Conservation (phyloP, 2,113 vertebrate species). For the Vidua macroura region DNA sequence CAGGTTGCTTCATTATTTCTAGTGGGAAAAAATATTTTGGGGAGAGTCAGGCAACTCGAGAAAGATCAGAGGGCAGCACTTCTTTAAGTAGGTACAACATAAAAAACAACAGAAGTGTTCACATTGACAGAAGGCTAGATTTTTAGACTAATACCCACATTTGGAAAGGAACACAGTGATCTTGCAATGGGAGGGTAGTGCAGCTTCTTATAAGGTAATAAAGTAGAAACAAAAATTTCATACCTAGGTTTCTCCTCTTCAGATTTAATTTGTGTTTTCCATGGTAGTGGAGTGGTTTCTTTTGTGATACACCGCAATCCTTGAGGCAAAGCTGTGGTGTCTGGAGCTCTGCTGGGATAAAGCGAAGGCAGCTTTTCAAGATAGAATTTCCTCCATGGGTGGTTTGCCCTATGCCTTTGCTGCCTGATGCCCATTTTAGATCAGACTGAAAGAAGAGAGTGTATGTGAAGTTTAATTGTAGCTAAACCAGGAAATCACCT, state of each 20-base stretch:
- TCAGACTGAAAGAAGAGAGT: not conserved
- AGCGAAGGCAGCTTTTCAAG: not conserved
- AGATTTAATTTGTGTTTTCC: not conserved
- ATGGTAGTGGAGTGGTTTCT: not conserved
- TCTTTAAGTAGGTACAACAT: not conserved
- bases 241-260: not conserved
- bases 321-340: not conserved
- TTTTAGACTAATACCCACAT: not conserved
- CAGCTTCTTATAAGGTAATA: not conserved
- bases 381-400: not conserved
- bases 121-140: not conserved
- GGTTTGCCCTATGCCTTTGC: not conserved
- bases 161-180: not conserved
- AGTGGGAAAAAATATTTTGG: not conserved
- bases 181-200: not conserved
- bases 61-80: not conserved
- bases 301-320: not conserved
- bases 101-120: not conserved
- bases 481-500: not conserved
- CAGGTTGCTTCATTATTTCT: conserved; percentile 32
- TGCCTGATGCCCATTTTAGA: not conserved
- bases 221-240: not conserved
- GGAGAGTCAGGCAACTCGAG: not conserved
- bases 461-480: not conserved
- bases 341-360: not conserved